Base-by-base conservation (phyloP, 2,888 invertebrate species). In the Prenolepis imparis region DNA sequence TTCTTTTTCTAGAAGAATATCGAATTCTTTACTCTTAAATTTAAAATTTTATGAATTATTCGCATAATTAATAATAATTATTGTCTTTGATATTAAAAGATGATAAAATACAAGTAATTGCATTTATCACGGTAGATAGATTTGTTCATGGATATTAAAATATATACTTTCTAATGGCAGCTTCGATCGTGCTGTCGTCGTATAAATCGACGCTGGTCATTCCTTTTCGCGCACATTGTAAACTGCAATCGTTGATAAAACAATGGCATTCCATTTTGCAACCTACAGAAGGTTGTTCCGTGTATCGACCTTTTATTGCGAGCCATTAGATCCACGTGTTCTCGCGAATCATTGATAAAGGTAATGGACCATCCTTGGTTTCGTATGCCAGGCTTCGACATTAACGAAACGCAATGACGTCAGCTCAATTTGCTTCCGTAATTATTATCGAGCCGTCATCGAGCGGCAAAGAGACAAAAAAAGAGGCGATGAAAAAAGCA, bases 201-300 rank as follows among this genome's bases (percentile, higher is more conserved):
- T 70, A 70, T 68, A 80, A 72, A 57, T 81, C 75, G 80, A 81
- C 55, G 57, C 39, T 72, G 57, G 64, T 77, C 44, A 75, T 72
- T 86, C 72, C 72, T 67, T 81, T 75, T 55, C 78, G 72, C 59
- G 52, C 24, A 39, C 67, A 70, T 48, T 74, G 55, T 32, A 59
- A 59, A 48, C 39, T 21, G 55, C n/a, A n/a, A 32, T 21, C 67
- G 75, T 15, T n/a, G 44, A 36, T 59, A 59, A 80, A 85, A 85
- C 75, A 85, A 82, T 64, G 70, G 75, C 66, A 86, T 86, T 84
- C 75, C 55, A 82, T 72, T 80, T 80, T 59, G 59, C 78, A 78
- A 72, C 59, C 59, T 44, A 59, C 32, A 21, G 36, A 52, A 18
- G 24, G 9, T 5, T 15, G 18, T 24, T 32, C n/a, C 41, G 59